Evolutionary conservation across 2,888 invertebrate species (phyloP), one percentile per base, ranked within the genome.

Genomic region (Drosophila fungiperda): DNA sequence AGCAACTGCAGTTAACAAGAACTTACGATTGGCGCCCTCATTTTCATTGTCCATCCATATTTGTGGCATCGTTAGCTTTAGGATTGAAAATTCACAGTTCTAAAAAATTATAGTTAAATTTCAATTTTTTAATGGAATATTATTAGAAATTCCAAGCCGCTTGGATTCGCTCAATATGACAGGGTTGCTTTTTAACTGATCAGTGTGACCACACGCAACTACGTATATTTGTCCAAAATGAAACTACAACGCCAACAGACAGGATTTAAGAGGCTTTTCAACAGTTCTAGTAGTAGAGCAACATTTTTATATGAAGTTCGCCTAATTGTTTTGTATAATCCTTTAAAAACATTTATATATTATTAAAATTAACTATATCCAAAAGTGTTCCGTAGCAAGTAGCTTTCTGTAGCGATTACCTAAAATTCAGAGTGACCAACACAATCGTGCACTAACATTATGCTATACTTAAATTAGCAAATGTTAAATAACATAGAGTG

Each of bases 11-110:
- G 26, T 23, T 6, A 7, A 32, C 4, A n/a, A 36, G 20, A 7
- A 59, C 78, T 78, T 68, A 79, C 78, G 33, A 12, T 64, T 54
- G 0, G 54, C 59, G 15, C 67, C 73, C 6, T 49, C 50, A 40
- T 79, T 79, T 53, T 79, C 81, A 1, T 33, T 53, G 29, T 73
- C 78, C 54, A 81, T 49, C 78, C 73, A 79, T 5, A 81, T 81
- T 35, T 73, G 73, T 2, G 65, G 64, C 81, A 78, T 78, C 5
- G 17, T 57, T 20, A 15, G 9, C 7, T 42, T 57, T 3, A 36
- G 7, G 26, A 12, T 17, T 20, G 1, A 48, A 9, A 33, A 6
- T 45, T 8, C 2, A 20, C 29, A 26, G 6, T 17, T 12, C 2
- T 29, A 12, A 40, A 9, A 3, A 35, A 12, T 42, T 38, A 9